Base-by-base conservation (phyloP, 2,797 vertebrate genomes). In the Pyrocephalus nanus region DNA sequence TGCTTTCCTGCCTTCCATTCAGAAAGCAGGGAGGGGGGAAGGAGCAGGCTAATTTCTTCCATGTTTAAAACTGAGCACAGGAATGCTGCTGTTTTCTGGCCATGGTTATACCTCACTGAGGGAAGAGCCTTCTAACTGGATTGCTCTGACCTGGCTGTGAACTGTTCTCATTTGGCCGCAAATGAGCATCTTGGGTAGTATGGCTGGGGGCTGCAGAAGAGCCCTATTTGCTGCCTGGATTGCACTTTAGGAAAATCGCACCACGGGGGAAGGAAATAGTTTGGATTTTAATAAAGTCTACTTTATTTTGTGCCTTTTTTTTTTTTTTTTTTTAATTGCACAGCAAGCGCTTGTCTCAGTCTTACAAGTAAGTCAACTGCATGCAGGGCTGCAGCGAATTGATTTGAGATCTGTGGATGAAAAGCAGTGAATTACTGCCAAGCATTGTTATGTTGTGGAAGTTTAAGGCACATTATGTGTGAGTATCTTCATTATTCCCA, bases 111-210 rank as follows among this genome's bases (percentile, higher is more conserved):
- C 58, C 74, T 94, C 54, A 5, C 88, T 15, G 42, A 92, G 90
- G 83, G 90, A 96, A 96, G 96, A 95, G 86, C 74, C 76, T 92
- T 96, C 80, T 70, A 80, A 71, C 6, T 0, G 5, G 79, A 93
- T 93, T 93, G 80, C 77, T 87, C 75, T 96, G 96, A 95, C 96
- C 95, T 94, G 92, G 86, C 90, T 92, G 69, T 96, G 92, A 95
- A 95, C 95, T 51, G 27, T 66, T 91, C 78, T 83, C 81, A 71
- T 88, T 92, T 92, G 90, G 92, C 93, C 1, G 0, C 90, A 93
- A 90, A 88, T 3, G 51, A 88, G 76, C 50, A 60, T 50, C 81
- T 88, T 86, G 85, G 57, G 85, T 55, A 90, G 50, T 36, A 12
- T 14, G 71, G 58, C 89, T 73, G 65, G 69, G 66, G 71, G 73